Percentiles rank a stretch among this genome's conserved stretches.
Conservation (phyloP, 1,140 invertebrate genomes). For the Drosophila neocordata region DNA sequence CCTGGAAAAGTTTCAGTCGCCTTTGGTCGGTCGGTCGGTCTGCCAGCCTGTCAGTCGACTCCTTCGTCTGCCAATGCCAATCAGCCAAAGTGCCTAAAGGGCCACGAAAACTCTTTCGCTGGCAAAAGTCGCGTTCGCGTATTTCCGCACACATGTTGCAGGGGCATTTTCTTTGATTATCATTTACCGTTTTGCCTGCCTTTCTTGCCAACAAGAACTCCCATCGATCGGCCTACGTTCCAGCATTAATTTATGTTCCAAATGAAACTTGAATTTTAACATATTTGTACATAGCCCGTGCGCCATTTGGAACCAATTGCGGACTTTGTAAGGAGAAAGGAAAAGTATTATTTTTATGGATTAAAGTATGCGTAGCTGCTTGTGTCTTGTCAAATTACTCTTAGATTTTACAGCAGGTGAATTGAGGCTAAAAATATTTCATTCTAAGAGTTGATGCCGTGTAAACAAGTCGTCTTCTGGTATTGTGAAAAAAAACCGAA, state of each 20-base stretch:
- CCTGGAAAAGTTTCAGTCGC: slow-evolving; percentile 14
- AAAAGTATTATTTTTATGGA: too few relatives aligned
- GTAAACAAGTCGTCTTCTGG: neutral
- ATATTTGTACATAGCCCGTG: neutral
- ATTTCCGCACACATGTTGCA: slow-evolving; percentile 79
- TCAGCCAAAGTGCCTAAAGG: slow-evolving; percentile 68
- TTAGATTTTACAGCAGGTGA: too few relatives aligned
- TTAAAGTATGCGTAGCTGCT: too few relatives aligned
- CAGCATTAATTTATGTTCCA: slow-evolving; percentile 54
- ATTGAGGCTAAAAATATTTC: neutral
- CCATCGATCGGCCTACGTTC: slow-evolving; percentile 48
- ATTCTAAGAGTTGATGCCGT: neutral
- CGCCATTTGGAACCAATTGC: slow-evolving; percentile 29
- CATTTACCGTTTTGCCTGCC: slow-evolving; percentile 56
- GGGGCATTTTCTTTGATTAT: slow-evolving; percentile 75
- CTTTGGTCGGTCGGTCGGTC: slow-evolving; percentile 15
- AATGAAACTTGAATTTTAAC: slow-evolving; percentile 44
- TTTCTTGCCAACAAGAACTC: slow-evolving; percentile 5
- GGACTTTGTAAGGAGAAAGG: too few relatives aligned
- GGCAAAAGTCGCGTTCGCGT: slow-evolving; percentile 69
- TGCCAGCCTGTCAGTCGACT: slow-evolving; percentile 9
- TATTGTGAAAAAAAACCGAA: neutral
- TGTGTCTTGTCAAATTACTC: too few relatives aligned
- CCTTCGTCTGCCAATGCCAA: slow-evolving; percentile 44
- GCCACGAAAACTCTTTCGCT: slow-evolving; percentile 68